A percentile compares a stretch with the other conserved stretches of the same genome.
Conservation (phyloP, 1,140 invertebrate genomes). For the Ceratitis capitata region DNA sequence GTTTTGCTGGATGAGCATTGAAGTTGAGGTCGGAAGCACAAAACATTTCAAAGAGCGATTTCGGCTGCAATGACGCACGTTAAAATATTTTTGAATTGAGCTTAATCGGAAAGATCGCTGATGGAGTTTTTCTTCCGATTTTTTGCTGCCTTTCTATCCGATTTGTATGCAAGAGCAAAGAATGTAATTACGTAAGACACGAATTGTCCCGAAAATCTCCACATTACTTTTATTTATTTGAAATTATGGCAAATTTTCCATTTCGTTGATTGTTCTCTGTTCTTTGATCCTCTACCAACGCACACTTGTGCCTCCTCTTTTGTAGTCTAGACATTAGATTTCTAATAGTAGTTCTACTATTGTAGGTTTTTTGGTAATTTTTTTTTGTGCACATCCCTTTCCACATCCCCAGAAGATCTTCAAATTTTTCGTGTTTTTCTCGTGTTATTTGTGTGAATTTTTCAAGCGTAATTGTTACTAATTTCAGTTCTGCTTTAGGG, state of each 20-base stretch:
- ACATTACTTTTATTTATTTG: not conserved
- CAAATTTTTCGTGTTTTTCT: not conserved
- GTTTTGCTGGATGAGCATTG: not conserved
- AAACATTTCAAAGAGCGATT: too few relatives aligned
- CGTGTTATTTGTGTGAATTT: slow-evolving; percentile 11
- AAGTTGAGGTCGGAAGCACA: not conserved
- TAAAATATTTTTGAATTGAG: too few relatives aligned
- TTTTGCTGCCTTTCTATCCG: too few relatives aligned
- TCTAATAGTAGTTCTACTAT: not conserved
- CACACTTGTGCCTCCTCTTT: not conserved
- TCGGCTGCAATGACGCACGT: too few relatives aligned
- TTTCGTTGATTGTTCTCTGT: not conserved
- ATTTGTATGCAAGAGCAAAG: not conserved
- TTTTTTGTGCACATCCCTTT: not conserved
- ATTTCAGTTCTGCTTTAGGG: not conserved
- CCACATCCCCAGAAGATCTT: not conserved
- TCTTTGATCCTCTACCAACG: not conserved
- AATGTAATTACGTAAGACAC: not conserved
- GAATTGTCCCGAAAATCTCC: not conserved
- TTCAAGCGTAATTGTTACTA: slow-evolving; percentile 21
- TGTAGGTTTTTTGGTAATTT: not conserved
- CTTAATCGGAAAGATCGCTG: too few relatives aligned
- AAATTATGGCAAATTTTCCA: not conserved
- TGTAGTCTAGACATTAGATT: not conserved
- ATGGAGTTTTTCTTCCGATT: not conserved